Evolutionary conservation across 2,888 invertebrate genomes (phyloP).

Genomic region (Laothoe populi): DNA sequence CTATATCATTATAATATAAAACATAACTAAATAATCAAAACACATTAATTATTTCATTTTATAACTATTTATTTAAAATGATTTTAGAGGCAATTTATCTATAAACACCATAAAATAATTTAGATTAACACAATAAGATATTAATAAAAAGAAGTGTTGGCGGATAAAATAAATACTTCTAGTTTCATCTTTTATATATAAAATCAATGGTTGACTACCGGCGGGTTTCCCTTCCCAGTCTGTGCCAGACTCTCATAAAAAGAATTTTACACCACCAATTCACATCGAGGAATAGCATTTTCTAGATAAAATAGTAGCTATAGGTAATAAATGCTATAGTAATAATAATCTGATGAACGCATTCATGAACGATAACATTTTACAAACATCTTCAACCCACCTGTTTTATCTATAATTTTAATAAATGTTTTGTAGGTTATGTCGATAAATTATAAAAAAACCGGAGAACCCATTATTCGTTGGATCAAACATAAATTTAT

Average conservation of each 20-base stretch:
- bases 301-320: neutral
- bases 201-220: neutral
- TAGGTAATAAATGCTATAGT: neutral
- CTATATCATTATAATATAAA: no score
- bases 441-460: neutral
- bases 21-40: no score
- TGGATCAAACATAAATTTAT: neutral
- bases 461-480: neutral
- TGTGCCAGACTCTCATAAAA: neutral
- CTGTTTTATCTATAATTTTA: neutral
- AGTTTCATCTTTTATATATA: neutral
- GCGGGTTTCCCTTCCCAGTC: neutral
- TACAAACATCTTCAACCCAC: neutral
- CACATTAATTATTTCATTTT: no score
- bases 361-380: neutral
- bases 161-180: neutral
- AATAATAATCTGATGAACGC: neutral
- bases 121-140: no score
- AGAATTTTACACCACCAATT: constrained; percentile 4
- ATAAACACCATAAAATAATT: no score
- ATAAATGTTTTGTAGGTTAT: neutral
- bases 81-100: no score
- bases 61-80: no score
- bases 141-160: no score
- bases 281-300: neutral